phyloP scores from a whole-genome alignment of 2,797 vertebrate genomes.

The Pitangus sulphuratus region DNA sequence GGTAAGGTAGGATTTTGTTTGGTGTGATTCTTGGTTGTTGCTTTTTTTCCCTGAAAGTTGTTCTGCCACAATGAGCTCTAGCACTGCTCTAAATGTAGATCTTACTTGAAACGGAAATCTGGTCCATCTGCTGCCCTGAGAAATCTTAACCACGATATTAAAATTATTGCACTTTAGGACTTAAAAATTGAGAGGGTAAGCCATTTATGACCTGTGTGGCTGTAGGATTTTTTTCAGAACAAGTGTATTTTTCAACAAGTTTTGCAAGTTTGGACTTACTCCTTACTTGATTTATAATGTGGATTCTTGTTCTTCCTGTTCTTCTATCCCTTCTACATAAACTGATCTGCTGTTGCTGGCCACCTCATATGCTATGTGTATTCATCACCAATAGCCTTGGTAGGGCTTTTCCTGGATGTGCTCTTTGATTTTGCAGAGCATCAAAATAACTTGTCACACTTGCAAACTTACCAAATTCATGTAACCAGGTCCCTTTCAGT shows the following conservation, averaged over 20 bases:
- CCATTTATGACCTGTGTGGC: background rate
- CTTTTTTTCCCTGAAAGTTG: background rate
- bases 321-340: background rate
- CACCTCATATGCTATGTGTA: background rate
- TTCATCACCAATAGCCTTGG: background rate
- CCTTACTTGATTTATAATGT: background rate
- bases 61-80: background rate
- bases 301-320: background rate
- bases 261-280: background rate
- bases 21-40: background rate
- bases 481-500: background rate
- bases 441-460: background rate
- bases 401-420: background rate
- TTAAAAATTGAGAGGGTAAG: conserved; percentile 6
- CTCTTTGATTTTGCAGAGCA: background rate
- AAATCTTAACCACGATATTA: background rate
- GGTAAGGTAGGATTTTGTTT: background rate
- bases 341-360: background rate
- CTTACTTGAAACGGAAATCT: background rate
- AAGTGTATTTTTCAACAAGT: background rate
- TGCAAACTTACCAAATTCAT: background rate
- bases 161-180: conserved; percentile 19
- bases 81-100: conserved; percentile 17
- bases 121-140: conserved; percentile 23
- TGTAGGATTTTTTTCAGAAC: background rate